Evolutionary conservation across 2,888 invertebrate genomes (phyloP), one percentile per base, ranked within the genome.

Genomic region (Cephonodes hylas): DNA sequence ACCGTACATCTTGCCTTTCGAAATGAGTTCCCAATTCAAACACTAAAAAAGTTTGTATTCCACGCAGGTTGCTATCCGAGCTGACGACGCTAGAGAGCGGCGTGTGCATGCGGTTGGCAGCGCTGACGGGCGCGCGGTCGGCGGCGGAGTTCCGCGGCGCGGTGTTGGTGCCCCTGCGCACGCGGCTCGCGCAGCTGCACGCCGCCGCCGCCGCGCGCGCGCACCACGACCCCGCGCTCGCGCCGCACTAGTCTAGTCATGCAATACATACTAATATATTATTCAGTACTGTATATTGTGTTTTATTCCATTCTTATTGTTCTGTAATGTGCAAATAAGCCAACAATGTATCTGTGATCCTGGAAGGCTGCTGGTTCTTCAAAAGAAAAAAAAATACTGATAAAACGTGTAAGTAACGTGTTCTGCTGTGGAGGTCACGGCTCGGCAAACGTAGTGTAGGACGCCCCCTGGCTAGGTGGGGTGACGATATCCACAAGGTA

Each of bases 121-220:
- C 83, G 6, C 79, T 94, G 25, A 95, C 94, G 13, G 95, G 94
- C 22, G 76, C 86, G n/a, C 87, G 94, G 20, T 94, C 94, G 42
- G 79, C 93, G 0, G 94, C 94, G 13, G 95, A 96, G 73, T 93
- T 95, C 91, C 67, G 94, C 3, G 93, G 93, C 1, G 94, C 94
- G 0, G 66, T 65, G 20, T 75, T 95, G 18, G 72, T 81, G 2
- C 92, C 93, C 63, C 65, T 94, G n/a, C 65, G 63, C 4, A 70
- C 1, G 60, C 48, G 0, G 79, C 83, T 0, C 63, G 63, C 1
- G 60, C 53, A 38, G 13, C 38, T 38, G 2, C 64, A 75, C n/a
- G 61, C 10, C 27, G 18, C 18, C 15, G 27, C 27, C 27, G 27
- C 48, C 48, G 48, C 48, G 27, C 48, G 25, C 18, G 38, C 25